phyloP scores from a whole-genome alignment of 2,113 vertebrate genomes.

The Oreochromis spilurus region DNA sequence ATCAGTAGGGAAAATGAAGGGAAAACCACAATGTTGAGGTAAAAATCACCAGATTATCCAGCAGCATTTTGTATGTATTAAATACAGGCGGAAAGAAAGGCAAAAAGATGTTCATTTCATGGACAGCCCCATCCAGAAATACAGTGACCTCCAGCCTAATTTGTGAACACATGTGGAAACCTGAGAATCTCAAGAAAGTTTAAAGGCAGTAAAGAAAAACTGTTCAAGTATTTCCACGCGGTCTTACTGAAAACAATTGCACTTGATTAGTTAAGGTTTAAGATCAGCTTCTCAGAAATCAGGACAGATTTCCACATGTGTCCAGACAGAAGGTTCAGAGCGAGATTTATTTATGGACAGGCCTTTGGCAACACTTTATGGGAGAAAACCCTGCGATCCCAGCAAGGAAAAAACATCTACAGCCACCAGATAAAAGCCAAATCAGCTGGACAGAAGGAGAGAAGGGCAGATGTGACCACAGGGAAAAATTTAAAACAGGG shows the following conservation, averaged over 20 bases:
- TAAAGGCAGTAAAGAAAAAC: background rate
- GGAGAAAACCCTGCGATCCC: slow-evolving; percentile 35
- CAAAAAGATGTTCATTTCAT: background rate
- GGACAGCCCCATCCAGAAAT: slow-evolving; percentile 23
- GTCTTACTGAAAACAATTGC: background rate
- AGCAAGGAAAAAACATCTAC: slow-evolving; percentile 40
- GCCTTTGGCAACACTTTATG: slow-evolving; percentile 21
- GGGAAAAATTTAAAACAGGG: slow-evolving; percentile 15
- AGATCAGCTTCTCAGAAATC: background rate
- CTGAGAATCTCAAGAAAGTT: background rate
- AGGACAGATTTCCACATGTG: slow-evolving; percentile 22
- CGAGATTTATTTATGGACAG: slow-evolving; percentile 31
- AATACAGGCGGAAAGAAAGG: background rate
- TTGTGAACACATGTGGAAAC: slow-evolving; percentile 21
- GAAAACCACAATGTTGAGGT: slow-evolving; percentile 45
- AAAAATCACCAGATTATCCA: slow-evolving; percentile 7
- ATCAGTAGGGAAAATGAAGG: slow-evolving; percentile 32
- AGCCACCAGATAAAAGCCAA: slow-evolving; percentile 52
- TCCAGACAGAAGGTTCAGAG: slow-evolving; percentile 16
- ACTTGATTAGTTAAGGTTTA: background rate
- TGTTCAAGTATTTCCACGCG: background rate
- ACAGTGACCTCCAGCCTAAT: slow-evolving; percentile 1
- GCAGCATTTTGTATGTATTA: slow-evolving; percentile 6
- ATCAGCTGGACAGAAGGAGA: slow-evolving; percentile 38
- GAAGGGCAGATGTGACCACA: slow-evolving; percentile 29